phyloP scores from a whole-genome alignment of 2,888 invertebrate species.

The Mimumesa dahlbomi region DNA sequence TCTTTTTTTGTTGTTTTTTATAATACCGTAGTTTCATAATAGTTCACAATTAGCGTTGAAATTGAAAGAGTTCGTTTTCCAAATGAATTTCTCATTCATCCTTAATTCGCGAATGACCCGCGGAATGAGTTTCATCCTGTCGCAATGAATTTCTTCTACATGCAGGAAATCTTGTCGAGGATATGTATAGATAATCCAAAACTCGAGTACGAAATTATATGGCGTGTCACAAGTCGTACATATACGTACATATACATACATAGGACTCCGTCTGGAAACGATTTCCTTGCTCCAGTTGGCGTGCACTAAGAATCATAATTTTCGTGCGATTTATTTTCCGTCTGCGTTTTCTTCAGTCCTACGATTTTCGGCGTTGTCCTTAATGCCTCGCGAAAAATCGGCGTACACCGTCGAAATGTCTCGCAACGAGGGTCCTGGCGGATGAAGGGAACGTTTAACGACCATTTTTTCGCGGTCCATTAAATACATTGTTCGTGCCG shows the following conservation, averaged over 20 bases:
- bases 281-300: slow-evolving; percentile 27
- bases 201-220: slow-evolving; percentile 2
- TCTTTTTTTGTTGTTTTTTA: no score
- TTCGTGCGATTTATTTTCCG: slow-evolving; percentile 32
- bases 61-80: no score
- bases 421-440: slow-evolving; percentile 30
- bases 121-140: no score
- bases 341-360: not conserved
- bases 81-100: no score
- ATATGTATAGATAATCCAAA: no score
- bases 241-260: not conserved
- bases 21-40: no score
- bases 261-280: not conserved
- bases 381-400: slow-evolving; percentile 38
- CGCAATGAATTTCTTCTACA: no score
- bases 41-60: no score
- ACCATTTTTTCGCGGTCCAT: slow-evolving; percentile 48
- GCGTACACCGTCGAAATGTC: slow-evolving; percentile 15
- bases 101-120: no score
- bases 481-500: slow-evolving; percentile 42
- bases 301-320: slow-evolving; percentile 7
- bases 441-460: slow-evolving; percentile 44
- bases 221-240: slow-evolving; percentile 1
- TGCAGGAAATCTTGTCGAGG: no score
- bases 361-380: slow-evolving; percentile 18